Conservation (phyloP, 2,113 vertebrate species). For the Protobothrops mucrosquamatus region DNA sequence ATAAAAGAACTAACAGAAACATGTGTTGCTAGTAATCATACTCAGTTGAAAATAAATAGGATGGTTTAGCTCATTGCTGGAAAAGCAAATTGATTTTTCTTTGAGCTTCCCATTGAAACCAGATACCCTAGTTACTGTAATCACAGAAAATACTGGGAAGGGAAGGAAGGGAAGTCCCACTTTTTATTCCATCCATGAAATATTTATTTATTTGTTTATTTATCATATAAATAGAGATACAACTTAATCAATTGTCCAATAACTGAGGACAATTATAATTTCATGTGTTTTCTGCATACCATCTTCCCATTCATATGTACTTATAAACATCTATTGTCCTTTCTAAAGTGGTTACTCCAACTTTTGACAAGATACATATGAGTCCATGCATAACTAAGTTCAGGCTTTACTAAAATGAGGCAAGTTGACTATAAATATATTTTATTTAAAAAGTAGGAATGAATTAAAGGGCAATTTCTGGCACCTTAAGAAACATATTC, state of each 20-base stretch:
- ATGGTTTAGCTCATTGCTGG: background rate
- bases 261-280: background rate
- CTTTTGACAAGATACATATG: conserved; percentile 11
- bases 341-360: conserved; percentile 7
- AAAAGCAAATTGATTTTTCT: background rate
- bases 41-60: background rate
- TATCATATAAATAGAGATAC: background rate
- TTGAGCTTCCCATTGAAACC: background rate
- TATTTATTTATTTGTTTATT: background rate
- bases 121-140: background rate
- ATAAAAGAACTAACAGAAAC: conserved; percentile 10
- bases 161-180: background rate
- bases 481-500: background rate
- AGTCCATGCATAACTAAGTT: background rate
- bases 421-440: conserved; percentile 8
- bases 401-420: conserved; percentile 9
- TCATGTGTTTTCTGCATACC: background rate
- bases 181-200: background rate
- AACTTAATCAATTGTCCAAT: background rate
- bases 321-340: background rate
- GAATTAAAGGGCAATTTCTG: background rate
- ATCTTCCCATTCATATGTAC: background rate
- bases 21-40: background rate
- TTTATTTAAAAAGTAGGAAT: background rate
- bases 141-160: background rate